phyloP scores from a whole-genome alignment of 2,888 invertebrate species.

The Mythimna albipuncta region DNA sequence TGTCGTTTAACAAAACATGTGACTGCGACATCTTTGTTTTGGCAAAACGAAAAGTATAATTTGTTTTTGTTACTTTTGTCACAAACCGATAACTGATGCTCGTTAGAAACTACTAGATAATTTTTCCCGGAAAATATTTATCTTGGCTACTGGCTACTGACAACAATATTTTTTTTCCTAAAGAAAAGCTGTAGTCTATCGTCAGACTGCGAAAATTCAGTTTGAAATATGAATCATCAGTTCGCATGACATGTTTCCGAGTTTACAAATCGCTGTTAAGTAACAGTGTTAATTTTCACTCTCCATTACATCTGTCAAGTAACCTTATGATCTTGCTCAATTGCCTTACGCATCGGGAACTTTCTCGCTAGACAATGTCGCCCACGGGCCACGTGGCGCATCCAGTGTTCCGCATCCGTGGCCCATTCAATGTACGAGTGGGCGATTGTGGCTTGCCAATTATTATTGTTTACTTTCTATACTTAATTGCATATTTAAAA shows the following conservation, averaged over 20 bases:
- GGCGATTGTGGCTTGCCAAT: conserved; percentile 82
- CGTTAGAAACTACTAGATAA: conserved; percentile 3
- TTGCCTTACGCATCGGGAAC: conserved; percentile 60
- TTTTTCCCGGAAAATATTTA: conserved; percentile 10
- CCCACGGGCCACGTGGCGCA: conserved; percentile 74
- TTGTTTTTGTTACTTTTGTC: conserved; percentile 10
- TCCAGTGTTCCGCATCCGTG: conserved; percentile 81
- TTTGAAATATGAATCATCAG: conserved; percentile 7
- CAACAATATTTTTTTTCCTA: neutral
- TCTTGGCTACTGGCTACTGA: conserved; percentile 10
- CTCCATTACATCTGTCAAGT: conserved; percentile 30
- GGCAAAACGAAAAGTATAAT: neutral
- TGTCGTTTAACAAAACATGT: neutral
- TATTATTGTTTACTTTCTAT: conserved; percentile 86
- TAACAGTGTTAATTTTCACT: conserved; percentile 42
- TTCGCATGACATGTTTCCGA: neutral
- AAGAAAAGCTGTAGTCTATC: neutral
- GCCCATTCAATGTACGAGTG: conserved; percentile 78
- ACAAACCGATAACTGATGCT: conserved; percentile 12
- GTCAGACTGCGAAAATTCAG: neutral
- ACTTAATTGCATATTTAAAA: conserved; percentile 78
- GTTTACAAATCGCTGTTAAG: conserved; percentile 17
- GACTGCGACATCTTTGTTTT: conserved; percentile 2
- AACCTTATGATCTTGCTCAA: conserved; percentile 60
- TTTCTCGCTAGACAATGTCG: conserved; percentile 73